These are phyloP conservation scores for Eira barbara DNA, from an alignment of 2,113 vertebrate species.

Conservation along the genomic window DNA sequence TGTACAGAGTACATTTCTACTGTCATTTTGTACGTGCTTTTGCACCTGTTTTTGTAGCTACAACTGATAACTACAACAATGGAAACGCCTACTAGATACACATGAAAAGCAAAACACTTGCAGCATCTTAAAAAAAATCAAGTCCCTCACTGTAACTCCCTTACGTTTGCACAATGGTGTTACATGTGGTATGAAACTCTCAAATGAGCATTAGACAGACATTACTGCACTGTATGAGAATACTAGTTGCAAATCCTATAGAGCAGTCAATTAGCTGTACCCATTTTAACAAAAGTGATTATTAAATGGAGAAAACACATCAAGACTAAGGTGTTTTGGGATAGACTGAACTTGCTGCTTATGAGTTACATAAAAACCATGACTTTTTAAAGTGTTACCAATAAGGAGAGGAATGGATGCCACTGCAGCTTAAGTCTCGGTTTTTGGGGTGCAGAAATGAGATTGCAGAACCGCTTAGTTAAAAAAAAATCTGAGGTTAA, in stretches of 20 bases:
- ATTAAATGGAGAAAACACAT: neutral
- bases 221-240: neutral
- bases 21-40: neutral
- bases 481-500: neutral
- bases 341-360: neutral
- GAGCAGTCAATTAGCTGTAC: neutral
- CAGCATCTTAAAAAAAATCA: neutral
- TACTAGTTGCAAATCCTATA: neutral
- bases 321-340: neutral
- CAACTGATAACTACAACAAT: neutral
- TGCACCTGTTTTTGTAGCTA: neutral
- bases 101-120: neutral
- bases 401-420: neutral
- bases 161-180: neutral
- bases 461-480: neutral
- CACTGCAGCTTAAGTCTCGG: neutral
- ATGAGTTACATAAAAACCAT: neutral
- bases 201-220: neutral
- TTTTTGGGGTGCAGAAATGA: neutral
- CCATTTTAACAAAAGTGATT: neutral
- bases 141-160: neutral
- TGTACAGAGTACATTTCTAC: neutral
- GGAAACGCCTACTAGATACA: neutral
- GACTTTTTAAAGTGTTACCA: neutral
- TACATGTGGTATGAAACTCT: neutral